These are phyloP conservation scores for Fragum whitleyi DNA, from an alignment of 2,888 invertebrate species.

Conservation along the genomic window DNA sequence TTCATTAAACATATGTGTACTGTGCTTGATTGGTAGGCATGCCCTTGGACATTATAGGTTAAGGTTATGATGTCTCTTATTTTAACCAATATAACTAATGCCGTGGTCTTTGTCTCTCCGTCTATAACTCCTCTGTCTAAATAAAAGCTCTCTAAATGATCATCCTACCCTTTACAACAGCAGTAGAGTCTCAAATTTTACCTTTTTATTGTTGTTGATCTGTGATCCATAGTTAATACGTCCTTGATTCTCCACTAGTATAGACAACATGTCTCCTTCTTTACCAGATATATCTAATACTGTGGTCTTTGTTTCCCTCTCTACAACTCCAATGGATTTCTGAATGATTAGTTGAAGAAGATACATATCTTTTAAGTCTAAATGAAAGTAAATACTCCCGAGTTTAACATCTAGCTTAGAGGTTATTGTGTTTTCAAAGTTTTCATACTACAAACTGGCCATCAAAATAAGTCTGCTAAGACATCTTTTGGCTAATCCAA, in stretches of 20 bases:
- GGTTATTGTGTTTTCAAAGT: too few species aligned
- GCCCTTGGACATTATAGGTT: too few species aligned
- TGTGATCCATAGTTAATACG: constrained; percentile 85
- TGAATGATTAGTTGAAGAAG: constrained; percentile 61
- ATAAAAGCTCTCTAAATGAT: too few species aligned
- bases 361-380: neutral
- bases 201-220: constrained; percentile 76
- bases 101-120: constrained; percentile 66
- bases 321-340: constrained; percentile 79
- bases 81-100: constrained; percentile 73
- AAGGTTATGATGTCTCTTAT: constrained; percentile 74
- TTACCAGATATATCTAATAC: constrained; percentile 73
- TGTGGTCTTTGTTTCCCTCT: constrained; percentile 69
- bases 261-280: constrained; percentile 80
- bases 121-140: constrained; percentile 82
- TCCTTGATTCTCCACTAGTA: constrained; percentile 87
- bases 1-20: too few species aligned
- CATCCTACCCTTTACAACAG: too few species aligned
- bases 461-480: too few species aligned
- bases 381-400: too few species aligned
- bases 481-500: too few species aligned
- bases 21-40: too few species aligned
- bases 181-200: too few species aligned
- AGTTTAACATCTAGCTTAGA: too few species aligned
- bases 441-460: too few species aligned